Conservation (phyloP, 2,113 vertebrate genomes). For the Seriola aureovittata region DNA sequence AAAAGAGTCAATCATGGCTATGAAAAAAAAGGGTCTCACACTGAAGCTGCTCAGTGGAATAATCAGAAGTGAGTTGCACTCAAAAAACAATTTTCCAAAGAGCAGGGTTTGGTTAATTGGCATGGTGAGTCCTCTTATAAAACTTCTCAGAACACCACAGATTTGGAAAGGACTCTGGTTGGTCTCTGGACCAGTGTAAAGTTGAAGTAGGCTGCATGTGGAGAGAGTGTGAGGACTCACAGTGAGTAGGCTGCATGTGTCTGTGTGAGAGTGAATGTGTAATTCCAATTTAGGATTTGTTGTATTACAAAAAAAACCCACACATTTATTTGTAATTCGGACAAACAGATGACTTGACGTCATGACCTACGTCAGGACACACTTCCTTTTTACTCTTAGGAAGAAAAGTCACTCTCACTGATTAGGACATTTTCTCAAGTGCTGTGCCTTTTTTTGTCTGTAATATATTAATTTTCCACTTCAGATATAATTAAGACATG, state of each 20-base stretch:
- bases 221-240: neutral
- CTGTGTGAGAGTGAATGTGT: neutral
- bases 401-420: constrained; percentile 33
- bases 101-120: constrained; percentile 27
- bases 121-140: constrained; percentile 6
- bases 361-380: neutral
- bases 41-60: constrained; percentile 5
- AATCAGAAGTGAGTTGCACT: neutral
- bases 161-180: constrained; percentile 29
- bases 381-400: constrained; percentile 43
- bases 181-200: neutral
- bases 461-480: constrained; percentile 34
- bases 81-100: neutral
- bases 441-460: neutral
- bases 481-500: constrained; percentile 33
- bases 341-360: constrained; percentile 29
- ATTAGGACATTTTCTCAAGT: constrained; percentile 3
- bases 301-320: neutral
- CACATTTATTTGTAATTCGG: neutral
- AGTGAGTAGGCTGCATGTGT: neutral
- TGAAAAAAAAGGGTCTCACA: neutral
- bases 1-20: neutral
- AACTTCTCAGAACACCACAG: constrained; percentile 51
- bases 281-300: neutral
- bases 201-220: neutral